These are phyloP conservation scores for Lucilia cuprina DNA, from an alignment of 1,140 invertebrate species.

Conservation along the genomic window DNA sequence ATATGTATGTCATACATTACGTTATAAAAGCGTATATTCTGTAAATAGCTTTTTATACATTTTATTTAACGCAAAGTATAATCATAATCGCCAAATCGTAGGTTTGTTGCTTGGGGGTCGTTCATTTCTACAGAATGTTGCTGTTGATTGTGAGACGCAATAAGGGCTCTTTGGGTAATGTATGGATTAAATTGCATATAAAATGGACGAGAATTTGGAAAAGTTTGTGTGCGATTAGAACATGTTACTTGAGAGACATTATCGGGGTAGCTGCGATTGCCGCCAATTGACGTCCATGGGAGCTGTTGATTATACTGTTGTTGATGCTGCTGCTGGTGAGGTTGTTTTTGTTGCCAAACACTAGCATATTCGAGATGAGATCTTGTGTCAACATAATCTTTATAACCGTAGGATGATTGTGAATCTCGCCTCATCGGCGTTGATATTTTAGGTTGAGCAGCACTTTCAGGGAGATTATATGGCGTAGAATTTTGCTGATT, in stretches of 20 bases:
- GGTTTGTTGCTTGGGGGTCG: conserved; percentile 33
- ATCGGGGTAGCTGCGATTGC: conserved; percentile 35
- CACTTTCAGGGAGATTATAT: neutral
- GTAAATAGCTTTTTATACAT: too few relatives aligned
- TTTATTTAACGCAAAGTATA: conserved; percentile 31
- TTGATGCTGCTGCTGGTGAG: neutral
- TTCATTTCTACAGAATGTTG: conserved; percentile 26
- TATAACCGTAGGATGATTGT: neutral
- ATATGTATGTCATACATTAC: too few relatives aligned
- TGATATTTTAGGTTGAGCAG: conserved; percentile 3
- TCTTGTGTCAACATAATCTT: neutral
- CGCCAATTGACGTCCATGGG: conserved; percentile 20
- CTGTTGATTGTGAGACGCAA: conserved; percentile 33
- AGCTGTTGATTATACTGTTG: neutral
- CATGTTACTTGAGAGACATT: conserved; percentile 33
- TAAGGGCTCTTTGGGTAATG: conserved; percentile 24
- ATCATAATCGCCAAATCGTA: conserved; percentile 38
- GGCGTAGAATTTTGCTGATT: neutral
- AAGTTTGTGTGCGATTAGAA: conserved; percentile 32
- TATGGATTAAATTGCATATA: conserved; percentile 40
- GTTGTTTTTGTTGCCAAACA: conserved; percentile 28
- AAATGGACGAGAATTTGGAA: conserved; percentile 30
- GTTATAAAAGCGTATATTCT: too few relatives aligned
- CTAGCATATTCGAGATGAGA: neutral
- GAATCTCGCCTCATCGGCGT: neutral